These are phyloP conservation scores for Ariopsis seemanni DNA, from an alignment of 2,113 vertebrate genomes.

Conservation along the genomic window DNA sequence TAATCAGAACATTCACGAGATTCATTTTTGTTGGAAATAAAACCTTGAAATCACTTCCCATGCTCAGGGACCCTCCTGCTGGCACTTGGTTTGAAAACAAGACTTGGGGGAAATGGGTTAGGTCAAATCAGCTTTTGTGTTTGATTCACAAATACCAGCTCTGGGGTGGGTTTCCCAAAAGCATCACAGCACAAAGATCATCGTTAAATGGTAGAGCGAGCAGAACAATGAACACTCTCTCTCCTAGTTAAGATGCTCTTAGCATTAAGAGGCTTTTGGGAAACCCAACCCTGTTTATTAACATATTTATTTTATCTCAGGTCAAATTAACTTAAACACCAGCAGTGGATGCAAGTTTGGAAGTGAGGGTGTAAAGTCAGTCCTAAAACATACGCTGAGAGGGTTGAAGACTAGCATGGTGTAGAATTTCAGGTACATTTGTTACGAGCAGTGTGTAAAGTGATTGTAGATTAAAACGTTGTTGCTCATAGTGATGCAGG, in stretches of 20 bases:
- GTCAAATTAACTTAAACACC: neutral
- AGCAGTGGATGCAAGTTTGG: neutral
- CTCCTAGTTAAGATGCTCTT: no score
- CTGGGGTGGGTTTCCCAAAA: neutral
- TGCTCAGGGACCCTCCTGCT: neutral
- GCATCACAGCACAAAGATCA: no score
- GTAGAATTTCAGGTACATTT: neutral
- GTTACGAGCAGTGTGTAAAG: no score
- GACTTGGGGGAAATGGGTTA: neutral
- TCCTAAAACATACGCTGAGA: neutral
- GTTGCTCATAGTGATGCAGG: no score
- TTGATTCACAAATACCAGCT: neutral
- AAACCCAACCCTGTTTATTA: neutral
- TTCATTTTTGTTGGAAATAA: neutral
- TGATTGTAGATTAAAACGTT: no score
- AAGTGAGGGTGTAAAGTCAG: neutral
- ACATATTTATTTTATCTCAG: neutral
- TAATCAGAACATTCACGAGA: neutral
- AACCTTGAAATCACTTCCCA: neutral
- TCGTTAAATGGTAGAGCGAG: no score
- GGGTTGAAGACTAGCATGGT: neutral
- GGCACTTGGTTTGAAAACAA: neutral
- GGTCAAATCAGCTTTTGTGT: neutral
- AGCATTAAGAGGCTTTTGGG: no score
- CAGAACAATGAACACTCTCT: no score